A percentile compares a stretch with the other conserved stretches of the same genome.
Conservation (phyloP, 2,888 invertebrate genomes). For the Hydrotaea diabolus region DNA sequence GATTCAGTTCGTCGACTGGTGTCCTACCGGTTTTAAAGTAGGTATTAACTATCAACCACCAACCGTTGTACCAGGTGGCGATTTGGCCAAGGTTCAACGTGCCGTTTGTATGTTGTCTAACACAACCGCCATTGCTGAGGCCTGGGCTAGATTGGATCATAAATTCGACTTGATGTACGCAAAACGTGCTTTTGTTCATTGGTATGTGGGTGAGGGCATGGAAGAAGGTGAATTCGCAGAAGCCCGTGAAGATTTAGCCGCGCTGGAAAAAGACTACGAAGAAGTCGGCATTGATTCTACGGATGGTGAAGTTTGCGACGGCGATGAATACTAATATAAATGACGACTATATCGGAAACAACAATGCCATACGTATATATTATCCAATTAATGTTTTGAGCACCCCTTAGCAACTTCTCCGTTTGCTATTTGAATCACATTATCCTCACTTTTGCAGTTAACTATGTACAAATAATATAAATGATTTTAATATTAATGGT, state of each 20-base stretch:
- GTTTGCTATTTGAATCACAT: constrained; percentile 46
- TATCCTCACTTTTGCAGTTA: constrained; percentile 44
- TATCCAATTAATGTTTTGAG: no score
- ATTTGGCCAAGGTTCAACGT: constrained; percentile 94
- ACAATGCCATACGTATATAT: no score
- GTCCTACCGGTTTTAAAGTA: constrained; percentile 90
- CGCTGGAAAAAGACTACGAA: constrained; percentile 90
- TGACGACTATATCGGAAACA: constrained; percentile 21
- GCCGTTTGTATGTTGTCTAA: constrained; percentile 98
- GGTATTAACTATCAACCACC: constrained; percentile 95
- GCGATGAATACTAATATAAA: constrained; percentile 84
- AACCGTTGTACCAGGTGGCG: constrained; percentile 94
- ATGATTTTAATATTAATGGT: no score
- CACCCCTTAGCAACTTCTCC: constrained; percentile 36
- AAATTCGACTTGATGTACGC: constrained; percentile 98
- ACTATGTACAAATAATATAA: no score
- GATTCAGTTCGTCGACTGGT: constrained; percentile 95
- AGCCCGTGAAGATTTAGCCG: constrained; percentile 92
- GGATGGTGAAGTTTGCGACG: constrained; percentile 86
- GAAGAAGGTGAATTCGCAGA: constrained; percentile 93
- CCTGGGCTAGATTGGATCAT: constrained; percentile 96
- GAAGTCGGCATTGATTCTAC: constrained; percentile 89
- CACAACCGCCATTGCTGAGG: constrained; percentile 97
- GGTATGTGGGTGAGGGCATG: constrained; percentile 95
- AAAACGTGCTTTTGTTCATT: constrained; percentile 97